Evolutionary conservation across 2,113 vertebrate species (phyloP).

Genomic region (Leptobrachium ailaonicum): DNA sequence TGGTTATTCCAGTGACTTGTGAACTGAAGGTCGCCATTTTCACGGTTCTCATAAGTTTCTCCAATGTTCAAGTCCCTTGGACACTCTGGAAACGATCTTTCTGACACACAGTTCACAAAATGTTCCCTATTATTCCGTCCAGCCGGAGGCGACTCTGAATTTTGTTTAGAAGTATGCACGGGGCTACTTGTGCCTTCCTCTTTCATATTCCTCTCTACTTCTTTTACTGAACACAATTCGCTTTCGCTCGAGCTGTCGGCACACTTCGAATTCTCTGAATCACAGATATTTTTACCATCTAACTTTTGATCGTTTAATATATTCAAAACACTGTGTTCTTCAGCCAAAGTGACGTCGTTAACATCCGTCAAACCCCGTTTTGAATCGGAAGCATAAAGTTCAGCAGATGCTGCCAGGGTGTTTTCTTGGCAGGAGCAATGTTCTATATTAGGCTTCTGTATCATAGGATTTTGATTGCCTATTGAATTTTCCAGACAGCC

Average conservation of each 20-base stretch:
- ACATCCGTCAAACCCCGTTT: slow-evolving; percentile 3
- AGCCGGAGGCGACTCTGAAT: neutral
- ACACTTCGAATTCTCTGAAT: slow-evolving; percentile 42
- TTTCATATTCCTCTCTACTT: slow-evolving; percentile 31
- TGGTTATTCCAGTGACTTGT: slow-evolving; percentile 76
- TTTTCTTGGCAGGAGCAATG: slow-evolving; percentile 23
- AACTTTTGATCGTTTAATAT: slow-evolving; percentile 31
- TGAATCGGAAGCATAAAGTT: slow-evolving; percentile 18
- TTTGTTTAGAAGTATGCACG: neutral
- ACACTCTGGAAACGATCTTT: slow-evolving; percentile 58
- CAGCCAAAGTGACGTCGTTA: neutral
- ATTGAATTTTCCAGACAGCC: slow-evolving; percentile 30
- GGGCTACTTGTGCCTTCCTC: neutral
- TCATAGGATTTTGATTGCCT: slow-evolving; percentile 23
- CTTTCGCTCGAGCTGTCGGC: slow-evolving; percentile 45
- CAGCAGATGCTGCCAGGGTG: slow-evolving; percentile 17
- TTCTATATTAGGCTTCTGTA: slow-evolving; percentile 30
- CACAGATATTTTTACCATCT: slow-evolving; percentile 41
- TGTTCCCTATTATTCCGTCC: slow-evolving; percentile 18
- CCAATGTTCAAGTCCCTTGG: slow-evolving; percentile 67
- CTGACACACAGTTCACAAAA: slow-evolving; percentile 61
- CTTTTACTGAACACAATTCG: slow-evolving; percentile 45
- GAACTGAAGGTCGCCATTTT: slow-evolving; percentile 71
- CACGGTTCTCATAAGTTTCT: slow-evolving; percentile 73
- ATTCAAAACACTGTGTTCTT: neutral